Percentiles rank a stretch among this genome's conserved stretches.
Evolutionary conservation across 1,140 invertebrate species (phyloP).

Genomic region (Tetragnatha versicolor): DNA sequence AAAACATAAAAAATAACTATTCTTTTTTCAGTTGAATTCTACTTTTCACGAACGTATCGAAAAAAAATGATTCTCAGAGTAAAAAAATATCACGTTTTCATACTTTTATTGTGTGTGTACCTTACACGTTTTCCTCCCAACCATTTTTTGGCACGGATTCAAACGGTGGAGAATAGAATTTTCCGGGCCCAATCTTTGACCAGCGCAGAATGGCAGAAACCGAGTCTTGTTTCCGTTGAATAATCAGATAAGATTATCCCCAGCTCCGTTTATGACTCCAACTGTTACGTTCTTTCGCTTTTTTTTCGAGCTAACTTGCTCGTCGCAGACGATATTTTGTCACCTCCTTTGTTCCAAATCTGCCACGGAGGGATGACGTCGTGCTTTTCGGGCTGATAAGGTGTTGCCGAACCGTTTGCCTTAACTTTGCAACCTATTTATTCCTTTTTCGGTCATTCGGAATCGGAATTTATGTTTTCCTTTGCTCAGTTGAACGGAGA

Average conservation of each 20-base stretch:
- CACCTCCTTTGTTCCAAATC: not conserved
- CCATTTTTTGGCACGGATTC: too few relatives aligned
- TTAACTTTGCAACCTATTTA: slow-evolving; percentile 1
- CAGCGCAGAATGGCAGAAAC: not conserved
- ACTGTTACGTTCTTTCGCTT: not conserved
- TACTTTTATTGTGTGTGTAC: too few relatives aligned
- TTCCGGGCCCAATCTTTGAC: too few relatives aligned
- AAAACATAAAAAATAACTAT: too few relatives aligned
- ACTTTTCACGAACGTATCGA: too few relatives aligned
- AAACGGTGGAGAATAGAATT: too few relatives aligned
- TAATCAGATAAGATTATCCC: not conserved
- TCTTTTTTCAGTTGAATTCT: too few relatives aligned
- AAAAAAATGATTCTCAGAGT: too few relatives aligned
- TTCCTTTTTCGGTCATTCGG: not conserved
- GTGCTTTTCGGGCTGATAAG: slow-evolving; percentile 1
- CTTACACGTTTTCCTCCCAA: too few relatives aligned
- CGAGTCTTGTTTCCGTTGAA: not conserved
- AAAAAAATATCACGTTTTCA: too few relatives aligned
- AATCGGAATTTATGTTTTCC: slow-evolving; percentile 23
- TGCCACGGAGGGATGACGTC: not conserved
- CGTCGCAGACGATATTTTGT: not conserved
- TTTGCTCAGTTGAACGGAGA: slow-evolving; percentile 9
- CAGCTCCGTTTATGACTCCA: not conserved
- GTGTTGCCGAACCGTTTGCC: not conserved
- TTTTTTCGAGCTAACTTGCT: not conserved